Evolutionary conservation across 2,888 invertebrate genomes (phyloP), one percentile per base, ranked within the genome.

Genomic region (Drosophila limbata): DNA sequence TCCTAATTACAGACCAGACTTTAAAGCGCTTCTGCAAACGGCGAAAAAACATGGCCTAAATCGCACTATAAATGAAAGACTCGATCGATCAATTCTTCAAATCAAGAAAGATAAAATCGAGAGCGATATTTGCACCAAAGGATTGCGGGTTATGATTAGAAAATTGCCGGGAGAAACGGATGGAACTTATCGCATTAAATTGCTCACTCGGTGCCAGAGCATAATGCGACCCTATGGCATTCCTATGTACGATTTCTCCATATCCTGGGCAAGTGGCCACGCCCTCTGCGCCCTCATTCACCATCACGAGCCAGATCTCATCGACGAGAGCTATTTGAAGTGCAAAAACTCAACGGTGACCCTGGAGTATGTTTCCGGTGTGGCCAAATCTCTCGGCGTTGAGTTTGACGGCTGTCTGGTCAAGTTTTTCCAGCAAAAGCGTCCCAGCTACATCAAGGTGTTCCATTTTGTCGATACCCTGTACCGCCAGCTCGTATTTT

Each of bases 201-300:
- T 85, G 47, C 48, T 83, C 0, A 1, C 9, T 0, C 19, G 60
- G n/a, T 82, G 83, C 28, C 62, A 74, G 39, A 5, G 10, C 1
- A 67, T 45, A 37, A 69, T 71, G 17, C 39, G 35, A 0, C 59
- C 66, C 0, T 83, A 85, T 17, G 74, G 77, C 10, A 47, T 83
- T 19, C 86, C 86, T 2, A 69, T 83, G 69, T 79, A 82, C 10
- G 88, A 83, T 44, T 83, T 83, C 51, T 66, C 65, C 0, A 3
- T 0, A 0, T 82, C 83, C 5, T 83, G 88, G 88, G 15, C 15
- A 2, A 69, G 56, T 17, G 83, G 83, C 0, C 73, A 65, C 8
- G 88, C 88, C n/a, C 64, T 84, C 3, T 84, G 85, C 13, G 83
- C 88, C 13, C 15, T 83, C 8, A 67, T 83, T 1, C 76, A 84